Conservation (phyloP, 2,888 invertebrate genomes). For the Agrenia bidenticulata region DNA sequence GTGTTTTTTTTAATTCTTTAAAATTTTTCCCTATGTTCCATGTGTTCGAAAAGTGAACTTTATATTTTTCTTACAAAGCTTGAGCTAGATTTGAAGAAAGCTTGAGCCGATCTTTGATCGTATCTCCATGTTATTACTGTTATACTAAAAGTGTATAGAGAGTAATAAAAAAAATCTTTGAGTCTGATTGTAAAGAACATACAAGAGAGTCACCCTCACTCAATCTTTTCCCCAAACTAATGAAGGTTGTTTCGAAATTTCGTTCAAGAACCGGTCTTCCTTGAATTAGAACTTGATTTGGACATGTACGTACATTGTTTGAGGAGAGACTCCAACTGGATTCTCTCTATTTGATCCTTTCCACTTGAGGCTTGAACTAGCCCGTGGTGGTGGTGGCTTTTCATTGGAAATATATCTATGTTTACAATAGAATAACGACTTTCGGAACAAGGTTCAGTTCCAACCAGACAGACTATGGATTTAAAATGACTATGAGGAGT, state of each 20-base stretch:
- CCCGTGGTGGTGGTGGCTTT: not conserved
- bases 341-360: not conserved
- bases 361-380: slow-evolving; percentile 1
- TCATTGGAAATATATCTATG: not conserved
- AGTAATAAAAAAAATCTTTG: too few relatives aligned
- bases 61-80: too few relatives aligned
- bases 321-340: slow-evolving; percentile 2
- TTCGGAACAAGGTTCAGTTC: slow-evolving; percentile 4
- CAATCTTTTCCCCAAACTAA: slow-evolving; percentile 6
- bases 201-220: too few relatives aligned
- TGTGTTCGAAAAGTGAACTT: too few relatives aligned
- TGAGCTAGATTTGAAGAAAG: too few relatives aligned
- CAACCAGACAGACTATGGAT: slow-evolving; percentile 1
- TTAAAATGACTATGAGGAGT: slow-evolving; percentile 12
- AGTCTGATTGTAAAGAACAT: too few relatives aligned
- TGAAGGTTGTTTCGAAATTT: slow-evolving; percentile 17
- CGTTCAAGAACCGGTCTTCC: slow-evolving; percentile 19
- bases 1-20: too few relatives aligned
- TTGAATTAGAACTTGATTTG: slow-evolving; percentile 18
- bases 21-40: too few relatives aligned
- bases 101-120: too few relatives aligned
- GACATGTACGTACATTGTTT: not conserved
- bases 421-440: too few relatives aligned
- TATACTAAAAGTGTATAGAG: too few relatives aligned
- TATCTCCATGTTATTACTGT: too few relatives aligned